Conservation (phyloP, 2,888 invertebrate species). For the Papilio elwesi region DNA sequence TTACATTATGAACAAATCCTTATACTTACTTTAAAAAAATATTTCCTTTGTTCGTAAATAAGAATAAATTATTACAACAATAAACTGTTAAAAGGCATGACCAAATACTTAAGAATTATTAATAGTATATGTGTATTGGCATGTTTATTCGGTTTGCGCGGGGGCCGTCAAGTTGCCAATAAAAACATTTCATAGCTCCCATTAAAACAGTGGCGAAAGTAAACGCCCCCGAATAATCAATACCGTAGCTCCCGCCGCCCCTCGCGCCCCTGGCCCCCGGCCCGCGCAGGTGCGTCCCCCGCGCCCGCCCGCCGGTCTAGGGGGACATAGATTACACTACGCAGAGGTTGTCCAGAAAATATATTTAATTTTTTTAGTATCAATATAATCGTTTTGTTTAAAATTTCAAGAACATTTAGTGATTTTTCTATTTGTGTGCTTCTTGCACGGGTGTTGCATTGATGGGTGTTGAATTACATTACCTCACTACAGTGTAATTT, state of each 20-base stretch:
- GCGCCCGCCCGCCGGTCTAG: constrained; percentile 53
- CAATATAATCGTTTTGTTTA: too few relatives aligned
- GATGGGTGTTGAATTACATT: too few relatives aligned
- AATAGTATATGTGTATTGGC: constrained; percentile 58
- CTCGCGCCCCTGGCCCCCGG: constrained; percentile 52
- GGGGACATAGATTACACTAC: constrained; percentile 58
- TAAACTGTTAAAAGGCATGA: neutral
- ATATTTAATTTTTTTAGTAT: too few relatives aligned
- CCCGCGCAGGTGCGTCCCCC: constrained; percentile 72
- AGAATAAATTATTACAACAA: neutral
- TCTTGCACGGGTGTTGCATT: too few relatives aligned
- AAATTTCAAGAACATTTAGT: too few relatives aligned
- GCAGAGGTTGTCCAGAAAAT: constrained; percentile 8
- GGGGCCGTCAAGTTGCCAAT: constrained; percentile 71
- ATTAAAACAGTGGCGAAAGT: constrained; percentile 84
- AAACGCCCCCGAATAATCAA: constrained; percentile 75
- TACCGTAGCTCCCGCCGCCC: constrained; percentile 61
- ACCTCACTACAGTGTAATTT: too few relatives aligned
- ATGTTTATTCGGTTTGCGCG: constrained; percentile 65
- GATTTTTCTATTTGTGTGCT: too few relatives aligned
- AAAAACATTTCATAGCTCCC: constrained; percentile 81
- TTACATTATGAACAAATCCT: neutral
- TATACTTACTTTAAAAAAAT: neutral
- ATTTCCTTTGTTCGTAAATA: too few relatives aligned
- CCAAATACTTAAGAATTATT: constrained; percentile 48